Base-by-base conservation (phyloP, 92 coral and sea anemone genomes). In the Ricordea florida region DNA sequence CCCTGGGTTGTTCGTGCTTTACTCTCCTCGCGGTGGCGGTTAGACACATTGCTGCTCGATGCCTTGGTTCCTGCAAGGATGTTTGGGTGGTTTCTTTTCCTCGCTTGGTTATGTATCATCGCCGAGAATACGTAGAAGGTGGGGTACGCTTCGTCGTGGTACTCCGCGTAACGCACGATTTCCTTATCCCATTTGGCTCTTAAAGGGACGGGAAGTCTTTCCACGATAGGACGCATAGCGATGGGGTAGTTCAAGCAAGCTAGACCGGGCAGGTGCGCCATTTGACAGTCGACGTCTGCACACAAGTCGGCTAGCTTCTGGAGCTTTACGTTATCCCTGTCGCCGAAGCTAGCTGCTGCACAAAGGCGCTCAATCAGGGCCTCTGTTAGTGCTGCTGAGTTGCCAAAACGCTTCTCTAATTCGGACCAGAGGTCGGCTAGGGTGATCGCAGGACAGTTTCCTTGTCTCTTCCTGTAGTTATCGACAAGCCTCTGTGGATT, bases 101-200 rank as follows among this genome's bases (percentile, higher is more conserved):
- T n/a, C n/a, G n/a, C n/a, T n/a, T n/a, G n/a, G n/a, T n/a, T n/a
- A n/a, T n/a, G n/a, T n/a, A n/a, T n/a, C n/a, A n/a, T n/a, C n/a
- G n/a, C n/a, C n/a, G n/a, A n/a, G n/a, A n/a, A n/a, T n/a, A n/a
- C n/a, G n/a, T n/a, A n/a, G n/a, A n/a, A n/a, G n/a, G n/a, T n/a
- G n/a, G n/a, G n/a, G n/a, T n/a, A n/a, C n/a, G n/a, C n/a, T n/a
- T n/a, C n/a, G n/a, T n/a, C n/a, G n/a, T n/a, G n/a, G 10, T 28
- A 24, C 20, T 38, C 57, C 7, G 69, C 69, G 24, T 40, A 57
- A 10, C 62, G 31, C 10, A 59, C 80, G n/a, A 73, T 66, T 42
- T 31, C 37, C 45, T 72, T 72, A 14, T 72, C 69, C 79, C 79
- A 56, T 49, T 56, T 57, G 34, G 51, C 17, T 22, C 48, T 23